A percentile compares a stretch with the other conserved stretches of the same genome.
Conservation (phyloP, 2,888 invertebrate genomes). For the Hydrotaea diabolus region DNA sequence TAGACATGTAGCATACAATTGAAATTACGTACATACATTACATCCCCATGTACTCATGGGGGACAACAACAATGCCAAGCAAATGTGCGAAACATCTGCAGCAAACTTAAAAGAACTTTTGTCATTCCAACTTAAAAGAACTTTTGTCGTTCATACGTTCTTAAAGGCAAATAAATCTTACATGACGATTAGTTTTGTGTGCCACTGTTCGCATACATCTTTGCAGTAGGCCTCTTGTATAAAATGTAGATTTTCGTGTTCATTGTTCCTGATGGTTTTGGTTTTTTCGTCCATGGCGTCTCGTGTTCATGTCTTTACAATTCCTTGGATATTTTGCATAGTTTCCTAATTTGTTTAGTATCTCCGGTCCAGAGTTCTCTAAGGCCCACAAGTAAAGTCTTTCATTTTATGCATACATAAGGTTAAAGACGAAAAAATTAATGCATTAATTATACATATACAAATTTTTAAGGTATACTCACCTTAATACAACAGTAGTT, state of each 20-base stretch:
- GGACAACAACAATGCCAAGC: not conserved
- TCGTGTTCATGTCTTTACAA: not conserved
- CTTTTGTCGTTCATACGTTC: no score
- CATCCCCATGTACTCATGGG: not conserved
- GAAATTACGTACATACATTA: not conserved
- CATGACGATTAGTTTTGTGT: not conserved
- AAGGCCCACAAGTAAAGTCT: not conserved
- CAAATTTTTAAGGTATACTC: no score
- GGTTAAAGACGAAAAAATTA: no score
- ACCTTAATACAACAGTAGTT: no score
- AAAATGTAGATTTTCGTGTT: not conserved
- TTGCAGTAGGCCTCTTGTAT: not conserved
- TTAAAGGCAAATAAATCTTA: not conserved
- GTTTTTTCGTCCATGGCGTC: not conserved
- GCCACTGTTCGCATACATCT: not conserved
- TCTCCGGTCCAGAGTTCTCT: not conserved
- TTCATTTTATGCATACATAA: not conserved
- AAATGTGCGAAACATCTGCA: no score
- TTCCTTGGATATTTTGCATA: not conserved
- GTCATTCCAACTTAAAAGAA: no score
- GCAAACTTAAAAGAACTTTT: no score
- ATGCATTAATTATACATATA: no score
- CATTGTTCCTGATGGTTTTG: not conserved
- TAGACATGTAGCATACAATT: constrained; percentile 6
- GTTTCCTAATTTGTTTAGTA: not conserved